Base-by-base conservation (phyloP, 30 jellyfish, hydroid and myxozoan species). In the Hydractinia symbiolongicarpus region DNA sequence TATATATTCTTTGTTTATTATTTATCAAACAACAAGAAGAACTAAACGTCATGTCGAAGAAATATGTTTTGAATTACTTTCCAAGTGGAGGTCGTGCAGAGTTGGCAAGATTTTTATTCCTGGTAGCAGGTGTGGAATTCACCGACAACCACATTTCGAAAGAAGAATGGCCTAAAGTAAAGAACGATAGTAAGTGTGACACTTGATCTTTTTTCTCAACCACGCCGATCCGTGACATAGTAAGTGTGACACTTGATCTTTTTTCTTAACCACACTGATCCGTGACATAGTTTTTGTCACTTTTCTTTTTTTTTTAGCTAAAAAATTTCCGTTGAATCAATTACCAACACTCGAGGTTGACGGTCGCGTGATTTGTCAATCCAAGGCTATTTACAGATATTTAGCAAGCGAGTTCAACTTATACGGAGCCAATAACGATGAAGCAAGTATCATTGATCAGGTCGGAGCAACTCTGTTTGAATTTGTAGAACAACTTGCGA, bases 341-440 rank as follows among this genome's bases (percentile, higher is more conserved):
- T 4, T 78, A 58, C 86, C 86, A 56, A 60, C 81, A 15, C 50
- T 78, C 13, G 78, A 78, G 20, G 86, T 78, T 78, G 86, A 60
- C 10, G 86, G 58, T 15, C n/a, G 19, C 30, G 71, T 40, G n/a
- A 78, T 78, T n/a, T 56, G 61, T 78, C 78, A 78, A 15, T 56
- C 81, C 8, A 30, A 16, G 16, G 86, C 86, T 49, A 78, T 78
- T 78, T n/a, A 15, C 61, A 81, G 81, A 78, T 78, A 15, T 50
- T 7, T 78, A 8, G 86, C 86, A 13, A 60, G 52, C 56, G 86
- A 78, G 61, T 61, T 78, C 20, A 81, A 81, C 49, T 20, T 55
- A 8, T 55, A 56, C 51, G 80, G 80, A 15, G n/a, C 5, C 67
- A 71, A 19, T 52, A 19, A 30, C n/a, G 13, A 7, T 8, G 80